phyloP scores from a whole-genome alignment of 2,797 vertebrate genomes.

The Centroberyx gerrardi region DNA sequence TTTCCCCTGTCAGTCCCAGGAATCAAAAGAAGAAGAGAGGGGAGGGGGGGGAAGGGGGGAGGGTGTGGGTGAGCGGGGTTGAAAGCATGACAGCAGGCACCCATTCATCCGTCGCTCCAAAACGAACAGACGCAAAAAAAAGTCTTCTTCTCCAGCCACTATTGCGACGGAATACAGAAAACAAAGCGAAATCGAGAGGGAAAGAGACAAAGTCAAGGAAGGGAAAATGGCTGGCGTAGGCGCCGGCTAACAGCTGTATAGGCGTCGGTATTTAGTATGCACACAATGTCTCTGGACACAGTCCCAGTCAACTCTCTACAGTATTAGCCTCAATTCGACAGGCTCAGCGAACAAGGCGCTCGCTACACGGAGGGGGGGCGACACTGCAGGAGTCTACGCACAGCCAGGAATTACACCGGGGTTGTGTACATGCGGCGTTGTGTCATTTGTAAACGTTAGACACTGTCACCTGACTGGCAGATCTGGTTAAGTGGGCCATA shows the following conservation, averaged over 20 bases:
- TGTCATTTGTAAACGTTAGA: slow-evolving; percentile 49
- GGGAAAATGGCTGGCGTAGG: slow-evolving; percentile 19
- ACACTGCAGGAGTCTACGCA: slow-evolving; percentile 30
- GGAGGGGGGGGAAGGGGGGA: background rate
- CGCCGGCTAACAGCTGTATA: slow-evolving; percentile 20
- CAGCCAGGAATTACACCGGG: slow-evolving; percentile 35
- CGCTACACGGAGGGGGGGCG: slow-evolving; percentile 27
- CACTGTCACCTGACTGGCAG: slow-evolving; percentile 26
- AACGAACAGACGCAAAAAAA: slow-evolving; percentile 28
- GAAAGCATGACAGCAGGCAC: slow-evolving; percentile 45
- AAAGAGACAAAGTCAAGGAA: slow-evolving; percentile 3
- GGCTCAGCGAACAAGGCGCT: slow-evolving; percentile 33
- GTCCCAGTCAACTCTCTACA: slow-evolving; percentile 45
- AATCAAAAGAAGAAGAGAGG: slow-evolving; percentile 49
- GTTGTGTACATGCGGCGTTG: slow-evolving; percentile 13
- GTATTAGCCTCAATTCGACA: slow-evolving; percentile 50
- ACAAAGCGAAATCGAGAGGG: background rate
- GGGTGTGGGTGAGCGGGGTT: slow-evolving; percentile 20
- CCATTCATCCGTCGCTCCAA: slow-evolving; percentile 49
- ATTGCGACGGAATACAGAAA: background rate
- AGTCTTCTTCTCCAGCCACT: slow-evolving; percentile 3
- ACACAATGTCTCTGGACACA: slow-evolving; percentile 45
- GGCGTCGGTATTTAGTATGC: slow-evolving; percentile 61
- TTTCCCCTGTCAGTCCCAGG: slow-evolving; percentile 53
- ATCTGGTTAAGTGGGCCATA: slow-evolving; percentile 37